Evolutionary conservation across 2,888 invertebrate species (phyloP), one percentile per base, ranked within the genome.

Genomic region (Germaria angustata): DNA sequence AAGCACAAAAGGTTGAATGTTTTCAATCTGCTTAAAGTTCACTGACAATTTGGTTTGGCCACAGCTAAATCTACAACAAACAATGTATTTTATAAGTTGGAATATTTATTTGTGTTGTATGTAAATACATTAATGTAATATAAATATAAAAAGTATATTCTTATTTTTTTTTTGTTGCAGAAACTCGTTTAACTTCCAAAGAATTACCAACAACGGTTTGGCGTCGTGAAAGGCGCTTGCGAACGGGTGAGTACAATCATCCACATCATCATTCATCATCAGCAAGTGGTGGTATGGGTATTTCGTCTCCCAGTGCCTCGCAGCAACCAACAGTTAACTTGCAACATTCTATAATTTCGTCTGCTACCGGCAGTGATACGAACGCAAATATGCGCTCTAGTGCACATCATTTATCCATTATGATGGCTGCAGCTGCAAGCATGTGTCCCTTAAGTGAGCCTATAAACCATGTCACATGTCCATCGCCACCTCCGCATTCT

Each of bases 191-290:
- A 85, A 88, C 90, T 69, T 91, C 92, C 71, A 95, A 94, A 89
- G 94, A 95, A 86, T 90, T 94, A 84, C 92, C 93, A 79, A 94
- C 95, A 7, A 93, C 94, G 69, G 95, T 95, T 91, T 95, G 95
- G 95, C 93, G 95, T 81, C 92, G 95, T 65, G 95, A 95, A 84
- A 92, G 95, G 44, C 92, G 95, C 24, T 90, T 92, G 69, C 92
- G 93, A 1, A 91, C 92, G 5, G 88, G 87, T 59, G 90, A 90
- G 85, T 91, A 91, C 84, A 89, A 89, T 79, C 81, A 72, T 24
- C 17, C 78, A 5, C 72, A 78, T 2, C 55, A 78, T 39, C 53
- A 61, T 22, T 57, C 59, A 36, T 63, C 80, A 7, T 22, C 80
- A 8, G 57, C 76, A 15, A 20, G 65, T 5, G 68, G 72, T 32